Evolutionary conservation across 2,113 vertebrate genomes (phyloP), one percentile per base, ranked within the genome.

Genomic region (Oplegnathus fasciatus): DNA sequence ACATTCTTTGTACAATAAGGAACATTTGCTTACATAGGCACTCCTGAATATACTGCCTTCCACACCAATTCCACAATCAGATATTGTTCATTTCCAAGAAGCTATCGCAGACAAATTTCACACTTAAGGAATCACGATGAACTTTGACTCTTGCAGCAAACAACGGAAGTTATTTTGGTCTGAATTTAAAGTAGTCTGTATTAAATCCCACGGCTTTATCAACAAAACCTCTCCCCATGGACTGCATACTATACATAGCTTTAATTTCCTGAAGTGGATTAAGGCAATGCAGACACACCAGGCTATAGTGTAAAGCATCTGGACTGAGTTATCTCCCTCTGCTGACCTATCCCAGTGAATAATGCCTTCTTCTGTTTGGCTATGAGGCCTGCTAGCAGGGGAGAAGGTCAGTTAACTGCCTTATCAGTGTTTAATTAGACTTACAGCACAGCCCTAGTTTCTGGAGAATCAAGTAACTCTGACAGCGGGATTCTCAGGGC

Each of bases 251-350:
- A 74, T 75, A 81, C 71, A 65, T 48, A 86, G 68, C 60, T 93
- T 88, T 89, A 88, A 94, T 93, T 91, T 94, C 88, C 89, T 90
- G 78, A 82, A 73, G 82, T 86, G 78, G 78, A 68, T 89, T 84
- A 88, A 61, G 78, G 75, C 80, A 30, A 70, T 40, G 40, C 68
- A 78, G 71, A 74, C 67, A 80, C 73, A 83, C 68, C 68, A 34
- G 70, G 64, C 78, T 61, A 42, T 58, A 71, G 48, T 76, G 57
- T 82, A 78, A 89, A 87, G 83, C 90, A 94, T 93, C 91, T 94
- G 93, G 92, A 86, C 55, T 75, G 61, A 73, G 89, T 94, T 94
- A 92, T 88, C 86, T 80, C 66, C 57, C 62, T n/a, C 46, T 75
- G 71, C 62, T 94, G 89, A 93, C 92, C 90, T 92, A 74, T 89